Conservation (phyloP, 2,888 invertebrate species). For the Stenotaenia linearis region DNA sequence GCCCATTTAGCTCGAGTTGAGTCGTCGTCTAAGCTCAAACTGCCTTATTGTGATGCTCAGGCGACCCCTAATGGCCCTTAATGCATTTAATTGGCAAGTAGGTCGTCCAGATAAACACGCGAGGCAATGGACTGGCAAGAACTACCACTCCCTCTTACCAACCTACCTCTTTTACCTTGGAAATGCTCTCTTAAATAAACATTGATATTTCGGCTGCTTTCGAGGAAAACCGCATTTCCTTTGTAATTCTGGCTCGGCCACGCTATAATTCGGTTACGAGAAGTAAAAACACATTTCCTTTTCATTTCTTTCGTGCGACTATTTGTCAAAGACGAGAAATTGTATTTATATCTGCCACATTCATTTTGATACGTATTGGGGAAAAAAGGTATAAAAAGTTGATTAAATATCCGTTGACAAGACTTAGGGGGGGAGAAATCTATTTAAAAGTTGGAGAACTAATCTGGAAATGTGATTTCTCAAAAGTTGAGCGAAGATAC, state of each 20-base stretch:
- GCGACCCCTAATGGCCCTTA: constrained; percentile 26
- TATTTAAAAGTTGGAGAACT: constrained; percentile 15
- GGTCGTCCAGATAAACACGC: constrained; percentile 21
- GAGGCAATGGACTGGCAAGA: constrained; percentile 24
- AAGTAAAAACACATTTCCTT: too few species aligned
- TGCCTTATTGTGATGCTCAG: constrained; percentile 24
- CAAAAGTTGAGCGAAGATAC: constrained; percentile 11
- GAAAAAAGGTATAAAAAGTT: not conserved
- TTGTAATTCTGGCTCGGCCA: not conserved
- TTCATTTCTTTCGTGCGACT: too few species aligned
- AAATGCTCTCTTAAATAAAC: not conserved
- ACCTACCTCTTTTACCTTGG: not conserved
- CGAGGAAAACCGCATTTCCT: not conserved
- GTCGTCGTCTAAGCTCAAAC: not conserved
- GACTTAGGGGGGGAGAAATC: not conserved
- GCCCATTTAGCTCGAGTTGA: not conserved
- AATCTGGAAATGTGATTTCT: constrained; percentile 17
- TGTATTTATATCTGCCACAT: too few species aligned
- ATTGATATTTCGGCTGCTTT: not conserved
- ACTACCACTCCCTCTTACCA: not conserved
- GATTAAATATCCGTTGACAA: constrained; percentile 8
- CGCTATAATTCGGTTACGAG: not conserved
- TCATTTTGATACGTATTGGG: not conserved
- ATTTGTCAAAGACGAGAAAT: too few species aligned
- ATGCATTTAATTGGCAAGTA: constrained; percentile 19